Percentiles rank a stretch among this genome's conserved stretches.
Conservation (phyloP, 2,888 invertebrate genomes). For the Drosophila nr. medialis region DNA sequence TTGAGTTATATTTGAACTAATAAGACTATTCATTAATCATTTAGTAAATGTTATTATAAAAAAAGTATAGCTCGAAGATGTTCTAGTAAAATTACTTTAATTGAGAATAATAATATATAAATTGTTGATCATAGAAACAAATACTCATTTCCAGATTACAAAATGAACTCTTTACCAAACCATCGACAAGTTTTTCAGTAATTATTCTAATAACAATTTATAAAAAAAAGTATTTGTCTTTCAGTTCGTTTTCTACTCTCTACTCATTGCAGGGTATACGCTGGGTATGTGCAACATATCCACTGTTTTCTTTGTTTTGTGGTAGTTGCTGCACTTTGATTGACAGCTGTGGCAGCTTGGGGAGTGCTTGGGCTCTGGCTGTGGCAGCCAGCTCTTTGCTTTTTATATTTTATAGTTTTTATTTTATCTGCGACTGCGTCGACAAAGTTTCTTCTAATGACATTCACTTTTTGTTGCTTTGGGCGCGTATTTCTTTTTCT, state of each 20-base stretch:
- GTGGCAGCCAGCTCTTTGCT: slow-evolving; percentile 40
- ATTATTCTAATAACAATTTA: neutral
- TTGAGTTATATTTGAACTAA: no score
- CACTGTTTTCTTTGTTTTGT: slow-evolving; percentile 11
- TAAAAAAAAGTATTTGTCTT: neutral
- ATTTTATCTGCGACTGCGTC: slow-evolving; percentile 67
- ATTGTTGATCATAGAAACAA: neutral
- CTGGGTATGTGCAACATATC: neutral
- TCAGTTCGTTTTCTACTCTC: neutral
- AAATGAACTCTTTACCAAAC: neutral
- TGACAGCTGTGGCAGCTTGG: slow-evolving; percentile 71
- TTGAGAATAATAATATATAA: neutral
- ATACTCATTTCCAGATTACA: accelerated
- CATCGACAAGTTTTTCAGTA: neutral
- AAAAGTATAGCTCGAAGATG: no score
- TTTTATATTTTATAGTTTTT: slow-evolving; percentile 19
- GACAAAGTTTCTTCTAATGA: slow-evolving; percentile 72
- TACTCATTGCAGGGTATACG: slow-evolving; percentile 35
- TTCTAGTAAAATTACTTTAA: neutral
- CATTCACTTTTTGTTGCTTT: slow-evolving; percentile 68
- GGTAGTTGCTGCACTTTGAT: slow-evolving; percentile 61
- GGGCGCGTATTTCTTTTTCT: slow-evolving; percentile 32
- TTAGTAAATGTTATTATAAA: neutral
- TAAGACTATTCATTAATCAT: neutral
- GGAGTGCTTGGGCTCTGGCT: slow-evolving; percentile 43